phyloP scores from a whole-genome alignment of 2,797 vertebrate genomes.

The Crenichthys baileyi region DNA sequence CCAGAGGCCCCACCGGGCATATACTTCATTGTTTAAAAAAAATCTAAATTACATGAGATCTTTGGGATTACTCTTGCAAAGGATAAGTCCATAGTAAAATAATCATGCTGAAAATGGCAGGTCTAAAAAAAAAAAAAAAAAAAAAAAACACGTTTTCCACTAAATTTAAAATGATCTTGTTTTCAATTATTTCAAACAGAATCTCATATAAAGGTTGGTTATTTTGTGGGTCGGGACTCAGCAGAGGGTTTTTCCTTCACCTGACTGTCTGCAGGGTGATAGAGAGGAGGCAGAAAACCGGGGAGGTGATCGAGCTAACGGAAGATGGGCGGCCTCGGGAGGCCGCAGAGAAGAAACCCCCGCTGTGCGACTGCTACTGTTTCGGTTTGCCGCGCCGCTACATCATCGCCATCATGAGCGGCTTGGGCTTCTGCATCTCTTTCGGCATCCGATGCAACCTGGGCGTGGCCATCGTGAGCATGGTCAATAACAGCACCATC shows the following conservation, averaged over 20 bases:
- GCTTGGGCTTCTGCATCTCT: slow-evolving; percentile 98
- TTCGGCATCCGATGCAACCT: slow-evolving; percentile 98
- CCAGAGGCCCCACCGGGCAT: neutral
- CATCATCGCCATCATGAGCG: slow-evolving; percentile 99
- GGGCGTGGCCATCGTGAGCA: slow-evolving; percentile 98
- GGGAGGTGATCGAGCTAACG: slow-evolving; percentile 94
- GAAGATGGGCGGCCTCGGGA: slow-evolving; percentile 93
- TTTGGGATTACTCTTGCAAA: neutral
- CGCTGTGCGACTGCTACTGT: slow-evolving; percentile 93
- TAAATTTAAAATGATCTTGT: slow-evolving; percentile 24
- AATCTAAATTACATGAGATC: neutral
- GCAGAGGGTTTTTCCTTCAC: slow-evolving; percentile 5
- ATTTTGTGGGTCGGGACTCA: neutral
- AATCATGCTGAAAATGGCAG: slow-evolving; percentile 1
- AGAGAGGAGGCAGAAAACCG: slow-evolving; percentile 89
- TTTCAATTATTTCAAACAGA: neutral
- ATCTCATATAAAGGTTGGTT: neutral
- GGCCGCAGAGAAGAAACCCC: slow-evolving; percentile 87
- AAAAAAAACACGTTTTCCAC: slow-evolving; percentile 18
- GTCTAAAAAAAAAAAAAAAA: slow-evolving; percentile 11
- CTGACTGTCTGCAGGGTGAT: slow-evolving; percentile 82
- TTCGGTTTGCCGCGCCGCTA: slow-evolving; percentile 95
- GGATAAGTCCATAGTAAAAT: neutral
- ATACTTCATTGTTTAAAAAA: neutral
- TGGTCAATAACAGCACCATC: slow-evolving; percentile 98